Evolutionary conservation across 2,797 vertebrate species (phyloP).

Genomic region (Rhinophrynus dorsalis): DNA sequence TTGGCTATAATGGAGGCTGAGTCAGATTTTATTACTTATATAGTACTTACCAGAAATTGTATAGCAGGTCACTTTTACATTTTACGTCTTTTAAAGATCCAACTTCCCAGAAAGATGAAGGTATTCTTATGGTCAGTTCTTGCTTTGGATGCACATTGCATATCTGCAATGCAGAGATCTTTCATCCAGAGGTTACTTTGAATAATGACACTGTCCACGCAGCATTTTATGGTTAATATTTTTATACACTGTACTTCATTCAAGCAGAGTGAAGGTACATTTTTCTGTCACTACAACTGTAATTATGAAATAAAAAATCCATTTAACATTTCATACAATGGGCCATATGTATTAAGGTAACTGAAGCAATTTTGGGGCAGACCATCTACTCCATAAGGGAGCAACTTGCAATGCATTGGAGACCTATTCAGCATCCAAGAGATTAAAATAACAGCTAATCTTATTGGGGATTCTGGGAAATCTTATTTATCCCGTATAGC

Average conservation of each 20-base stretch:
- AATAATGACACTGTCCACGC: conserved; percentile 58
- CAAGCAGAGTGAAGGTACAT: conserved; percentile 6
- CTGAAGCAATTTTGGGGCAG: too few species aligned
- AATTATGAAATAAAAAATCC: too few species aligned
- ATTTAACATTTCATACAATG: too few species aligned
- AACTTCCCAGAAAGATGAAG: conserved; percentile 74
- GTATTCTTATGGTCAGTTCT: conserved; percentile 65
- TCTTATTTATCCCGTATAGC: too few species aligned
- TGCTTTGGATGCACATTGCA: conserved; percentile 65
- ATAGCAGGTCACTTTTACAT: conserved; percentile 60
- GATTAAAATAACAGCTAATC: too few species aligned
- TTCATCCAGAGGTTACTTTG: conserved; percentile 61
- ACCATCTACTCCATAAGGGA: too few species aligned
- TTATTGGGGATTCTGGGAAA: too few species aligned
- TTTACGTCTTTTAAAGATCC: conserved; percentile 71
- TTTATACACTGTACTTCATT: conserved; percentile 58
- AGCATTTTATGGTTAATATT: conserved; percentile 55
- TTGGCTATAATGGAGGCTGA: conserved; percentile 56
- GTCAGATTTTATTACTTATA: conserved; percentile 61
- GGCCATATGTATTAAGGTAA: too few species aligned
- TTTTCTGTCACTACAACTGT: not conserved
- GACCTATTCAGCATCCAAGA: too few species aligned
- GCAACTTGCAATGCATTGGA: too few species aligned
- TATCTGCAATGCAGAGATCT: conserved; percentile 63
- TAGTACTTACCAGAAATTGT: conserved; percentile 68